phyloP scores from a whole-genome alignment of 2,888 invertebrate genomes.

The Prostheceraeus crozeri region DNA sequence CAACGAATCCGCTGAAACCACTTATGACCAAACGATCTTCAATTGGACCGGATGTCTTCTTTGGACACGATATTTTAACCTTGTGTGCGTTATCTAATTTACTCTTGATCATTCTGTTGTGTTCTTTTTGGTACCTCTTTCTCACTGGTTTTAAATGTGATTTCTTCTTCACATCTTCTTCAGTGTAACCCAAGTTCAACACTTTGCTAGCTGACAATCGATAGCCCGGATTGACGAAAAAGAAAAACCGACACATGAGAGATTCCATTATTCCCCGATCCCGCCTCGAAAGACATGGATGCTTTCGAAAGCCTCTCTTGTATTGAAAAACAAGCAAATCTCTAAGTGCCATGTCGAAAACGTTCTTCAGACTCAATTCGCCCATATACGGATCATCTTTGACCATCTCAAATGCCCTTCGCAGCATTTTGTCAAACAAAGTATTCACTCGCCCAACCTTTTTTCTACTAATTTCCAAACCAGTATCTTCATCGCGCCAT shows the following conservation, averaged over 20 bases:
- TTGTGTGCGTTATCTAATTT: too few relatives aligned
- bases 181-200: too few relatives aligned
- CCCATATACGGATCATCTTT: too few relatives aligned
- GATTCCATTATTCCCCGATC: conserved; percentile 34
- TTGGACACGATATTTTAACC: too few relatives aligned
- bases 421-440: conserved; percentile 31
- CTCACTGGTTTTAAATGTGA: too few relatives aligned
- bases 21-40: conserved; percentile 34
- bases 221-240: conserved; percentile 38
- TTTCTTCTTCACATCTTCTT: too few relatives aligned
- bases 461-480: conserved; percentile 31
- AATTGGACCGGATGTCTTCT: too few relatives aligned
- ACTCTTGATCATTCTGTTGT: too few relatives aligned
- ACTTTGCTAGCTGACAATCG: conserved; percentile 14
- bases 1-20: conserved; percentile 34
- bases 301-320: neutral
- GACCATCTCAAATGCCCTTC: neutral
- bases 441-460: conserved; percentile 29
- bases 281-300: neutral
- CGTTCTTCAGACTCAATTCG: conserved; percentile 14
- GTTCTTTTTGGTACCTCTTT: too few relatives aligned
- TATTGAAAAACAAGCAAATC: conserved; percentile 8
- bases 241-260: conserved; percentile 20
- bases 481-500: conserved; percentile 37
- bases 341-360: conserved; percentile 8